Percentiles rank a stretch among this genome's conserved stretches.
phyloP scores from a whole-genome alignment of 2,888 invertebrate species.

The Dynastes maya region DNA sequence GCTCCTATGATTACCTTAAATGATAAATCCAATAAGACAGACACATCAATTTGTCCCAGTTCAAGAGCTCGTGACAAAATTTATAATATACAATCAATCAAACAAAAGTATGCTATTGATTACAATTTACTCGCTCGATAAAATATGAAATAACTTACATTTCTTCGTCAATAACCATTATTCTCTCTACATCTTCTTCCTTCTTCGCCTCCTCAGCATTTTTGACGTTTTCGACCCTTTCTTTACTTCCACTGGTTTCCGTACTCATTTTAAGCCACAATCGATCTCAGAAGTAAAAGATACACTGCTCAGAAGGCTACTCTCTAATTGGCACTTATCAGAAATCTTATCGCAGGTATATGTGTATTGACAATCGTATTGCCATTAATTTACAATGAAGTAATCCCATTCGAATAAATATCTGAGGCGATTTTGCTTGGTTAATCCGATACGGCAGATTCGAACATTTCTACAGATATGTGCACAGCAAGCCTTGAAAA shows the following conservation, averaged over 20 bases:
- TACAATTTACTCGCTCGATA: not conserved
- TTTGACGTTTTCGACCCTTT: constrained; percentile 20
- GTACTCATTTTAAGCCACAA: not conserved
- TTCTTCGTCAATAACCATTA: constrained; percentile 51
- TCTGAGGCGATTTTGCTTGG: not conserved
- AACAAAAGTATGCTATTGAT: not conserved
- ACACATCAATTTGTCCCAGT: not conserved
- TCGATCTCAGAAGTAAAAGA: not conserved
- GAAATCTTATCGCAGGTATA: constrained; percentile 24
- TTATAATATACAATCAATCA: constrained; percentile 8
- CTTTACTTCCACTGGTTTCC: constrained; percentile 4
- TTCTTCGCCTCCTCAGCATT: not conserved
- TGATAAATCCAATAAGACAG: not conserved
- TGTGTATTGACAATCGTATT: constrained; percentile 32
- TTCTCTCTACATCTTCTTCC: constrained; percentile 38
- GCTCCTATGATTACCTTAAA: no score
- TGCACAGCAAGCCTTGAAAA: constrained; percentile 12
- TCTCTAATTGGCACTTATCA: constrained; percentile 36
- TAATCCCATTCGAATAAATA: constrained; percentile 37
- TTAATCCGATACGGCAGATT: not conserved
- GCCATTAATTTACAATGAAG: constrained; percentile 28
- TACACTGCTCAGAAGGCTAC: constrained; percentile 4
- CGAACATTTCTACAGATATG: not conserved
- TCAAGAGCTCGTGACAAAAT: constrained; percentile 10
- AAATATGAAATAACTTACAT: constrained; percentile 46